phyloP scores from a whole-genome alignment of 2,888 invertebrate species.

The Nowickia ferox region DNA sequence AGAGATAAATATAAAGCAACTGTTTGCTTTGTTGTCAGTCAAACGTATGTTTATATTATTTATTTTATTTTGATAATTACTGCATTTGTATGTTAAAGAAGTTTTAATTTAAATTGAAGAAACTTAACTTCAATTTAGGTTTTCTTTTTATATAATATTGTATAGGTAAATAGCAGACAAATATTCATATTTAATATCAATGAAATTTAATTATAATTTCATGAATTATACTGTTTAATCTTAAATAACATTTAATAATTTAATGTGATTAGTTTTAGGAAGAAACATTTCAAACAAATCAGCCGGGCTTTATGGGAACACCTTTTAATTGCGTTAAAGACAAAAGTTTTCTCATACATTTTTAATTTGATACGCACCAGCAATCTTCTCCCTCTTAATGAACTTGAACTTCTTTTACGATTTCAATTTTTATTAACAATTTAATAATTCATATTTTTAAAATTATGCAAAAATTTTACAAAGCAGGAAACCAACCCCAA shows the following conservation, averaged over 20 bases:
- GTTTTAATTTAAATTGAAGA: neutral
- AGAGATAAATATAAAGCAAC: neutral
- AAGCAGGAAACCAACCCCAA: constrained; percentile 8
- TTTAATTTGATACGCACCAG: constrained; percentile 47
- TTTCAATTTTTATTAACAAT: constrained; percentile 66
- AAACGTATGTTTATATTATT: constrained; percentile 9
- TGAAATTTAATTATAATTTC: no score
- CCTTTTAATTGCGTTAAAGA: neutral
- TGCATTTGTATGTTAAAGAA: neutral
- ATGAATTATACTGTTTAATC: no score
- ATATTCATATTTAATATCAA: no score
- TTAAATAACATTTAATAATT: no score
- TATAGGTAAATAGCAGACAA: no score
- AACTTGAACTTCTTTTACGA: constrained; percentile 50
- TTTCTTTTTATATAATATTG: no score
- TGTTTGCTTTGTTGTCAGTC: constrained; percentile 10
- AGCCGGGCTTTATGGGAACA: no score
- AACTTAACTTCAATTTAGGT: no score
- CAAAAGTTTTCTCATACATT: constrained; percentile 4
- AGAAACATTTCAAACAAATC: no score
- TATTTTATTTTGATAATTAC: neutral
- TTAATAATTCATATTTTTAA: constrained; percentile 61
- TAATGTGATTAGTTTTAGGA: no score
- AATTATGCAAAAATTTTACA: constrained; percentile 47
- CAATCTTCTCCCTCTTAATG: constrained; percentile 44